Evolutionary conservation across 2,113 vertebrate species (phyloP).

Genomic region (Benitochromis conjunctus): DNA sequence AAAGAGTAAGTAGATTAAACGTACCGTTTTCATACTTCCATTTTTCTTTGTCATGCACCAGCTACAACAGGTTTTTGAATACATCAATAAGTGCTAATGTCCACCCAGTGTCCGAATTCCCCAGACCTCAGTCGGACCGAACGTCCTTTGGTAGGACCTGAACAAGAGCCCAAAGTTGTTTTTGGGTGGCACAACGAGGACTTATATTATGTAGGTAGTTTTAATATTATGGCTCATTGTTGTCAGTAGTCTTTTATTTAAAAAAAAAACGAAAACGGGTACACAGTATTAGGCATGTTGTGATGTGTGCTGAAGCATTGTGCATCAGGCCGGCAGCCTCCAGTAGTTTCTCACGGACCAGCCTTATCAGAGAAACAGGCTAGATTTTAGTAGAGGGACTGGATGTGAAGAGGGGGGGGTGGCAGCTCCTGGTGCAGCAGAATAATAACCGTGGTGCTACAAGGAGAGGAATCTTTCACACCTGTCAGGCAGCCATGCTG

Average conservation of each 20-base stretch:
- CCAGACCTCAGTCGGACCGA: background rate
- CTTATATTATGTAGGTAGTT: background rate
- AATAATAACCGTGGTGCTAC: background rate
- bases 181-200: accelerated
- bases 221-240: background rate
- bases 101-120: background rate
- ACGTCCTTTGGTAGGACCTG: background rate
- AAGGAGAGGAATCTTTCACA: slow-evolving; percentile 2
- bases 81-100: background rate
- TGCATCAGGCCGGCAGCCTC: background rate
- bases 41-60: background rate
- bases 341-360: slow-evolving; percentile 4
- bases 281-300: background rate
- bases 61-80: background rate
- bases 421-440: background rate
- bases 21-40: background rate
- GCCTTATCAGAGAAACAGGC: slow-evolving; percentile 11
- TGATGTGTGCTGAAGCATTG: background rate
- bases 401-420: background rate
- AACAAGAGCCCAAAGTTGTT: background rate
- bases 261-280: background rate
- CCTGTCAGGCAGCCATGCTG: slow-evolving; percentile 10
- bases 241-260: background rate
- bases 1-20: background rate
- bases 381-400: background rate